Evolutionary conservation across 2,797 vertebrate species (phyloP).

Genomic region (Leptoclinus maculatus): DNA sequence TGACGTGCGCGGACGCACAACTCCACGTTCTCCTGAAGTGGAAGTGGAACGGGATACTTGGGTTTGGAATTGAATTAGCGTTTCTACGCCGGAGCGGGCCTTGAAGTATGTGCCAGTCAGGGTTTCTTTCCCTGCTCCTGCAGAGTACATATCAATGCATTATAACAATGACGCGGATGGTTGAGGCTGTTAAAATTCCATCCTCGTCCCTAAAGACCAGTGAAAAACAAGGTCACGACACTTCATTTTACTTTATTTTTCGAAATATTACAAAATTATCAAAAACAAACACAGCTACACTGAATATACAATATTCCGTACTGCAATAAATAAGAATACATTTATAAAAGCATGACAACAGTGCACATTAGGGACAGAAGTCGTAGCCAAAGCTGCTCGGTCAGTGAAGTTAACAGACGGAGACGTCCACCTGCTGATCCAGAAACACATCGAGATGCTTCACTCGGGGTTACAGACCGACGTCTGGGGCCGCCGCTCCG

Average conservation of each 20-base stretch:
- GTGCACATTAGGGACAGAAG: slow-evolving; percentile 2
- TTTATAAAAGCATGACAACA: slow-evolving; percentile 36
- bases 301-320: slow-evolving; percentile 19
- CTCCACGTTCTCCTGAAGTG: slow-evolving; percentile 39
- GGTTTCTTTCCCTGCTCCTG: slow-evolving; percentile 34
- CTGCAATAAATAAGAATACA: slow-evolving; percentile 73
- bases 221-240: slow-evolving; percentile 1
- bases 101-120: slow-evolving; percentile 61
- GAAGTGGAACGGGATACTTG: slow-evolving; percentile 49
- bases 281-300: slow-evolving; percentile 21
- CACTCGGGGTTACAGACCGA: slow-evolving; percentile 46
- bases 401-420: slow-evolving; percentile 52
- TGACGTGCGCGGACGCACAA: slow-evolving; percentile 64
- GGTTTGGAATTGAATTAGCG: slow-evolving; percentile 65
- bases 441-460: slow-evolving; percentile 41
- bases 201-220: background rate
- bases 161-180: background rate
- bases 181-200: slow-evolving; percentile 9
- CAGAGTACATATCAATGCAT: slow-evolving; percentile 17
- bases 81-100: slow-evolving; percentile 46
- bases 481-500: slow-evolving; percentile 51
- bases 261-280: slow-evolving; percentile 20
- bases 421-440: slow-evolving; percentile 61
- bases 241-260: slow-evolving; percentile 51
- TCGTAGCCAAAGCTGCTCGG: slow-evolving; percentile 25